Conservation (phyloP, 2,113 vertebrate species). For the Tricholaema leucomelas region DNA sequence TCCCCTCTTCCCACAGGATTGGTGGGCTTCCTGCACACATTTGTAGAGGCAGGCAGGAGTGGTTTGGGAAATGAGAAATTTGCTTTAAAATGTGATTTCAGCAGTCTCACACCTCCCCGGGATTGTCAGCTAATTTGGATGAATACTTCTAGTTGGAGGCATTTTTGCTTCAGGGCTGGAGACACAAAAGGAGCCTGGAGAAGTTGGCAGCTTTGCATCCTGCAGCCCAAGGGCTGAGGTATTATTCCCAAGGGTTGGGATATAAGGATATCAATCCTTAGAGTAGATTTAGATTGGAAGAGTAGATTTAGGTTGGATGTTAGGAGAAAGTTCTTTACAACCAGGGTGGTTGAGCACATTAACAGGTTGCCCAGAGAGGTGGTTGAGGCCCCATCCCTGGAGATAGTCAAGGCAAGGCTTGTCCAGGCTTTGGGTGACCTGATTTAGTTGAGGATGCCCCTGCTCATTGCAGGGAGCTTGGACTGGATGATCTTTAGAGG, state of each 20-base stretch:
- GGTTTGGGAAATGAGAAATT: conserved; percentile 37
- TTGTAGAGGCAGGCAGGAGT: background rate
- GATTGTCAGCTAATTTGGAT: conserved; percentile 43
- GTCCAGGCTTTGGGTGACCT: too few species aligned
- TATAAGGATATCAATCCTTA: too few species aligned
- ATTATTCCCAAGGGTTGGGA: background rate
- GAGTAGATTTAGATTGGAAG: too few species aligned
- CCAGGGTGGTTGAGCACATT: too few species aligned
- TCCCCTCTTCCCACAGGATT: background rate
- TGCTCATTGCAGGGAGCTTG: too few species aligned
- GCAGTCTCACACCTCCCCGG: background rate
- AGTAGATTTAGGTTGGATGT: too few species aligned
- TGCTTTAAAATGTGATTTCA: conserved; percentile 42
- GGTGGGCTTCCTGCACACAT: background rate
- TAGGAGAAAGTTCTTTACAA: too few species aligned
- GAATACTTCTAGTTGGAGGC: background rate
- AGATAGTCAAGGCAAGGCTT: too few species aligned
- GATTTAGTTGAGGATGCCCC: too few species aligned
- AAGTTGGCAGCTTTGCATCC: background rate
- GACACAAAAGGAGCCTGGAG: background rate
- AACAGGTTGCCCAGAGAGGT: too few species aligned
- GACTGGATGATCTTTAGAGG: too few species aligned
- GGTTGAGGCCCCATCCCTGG: too few species aligned
- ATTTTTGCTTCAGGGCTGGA: background rate
- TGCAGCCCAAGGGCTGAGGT: background rate